Evolutionary conservation across 2,888 invertebrate species (phyloP), one percentile per base, ranked within the genome.

Genomic region (Amiota communis): DNA sequence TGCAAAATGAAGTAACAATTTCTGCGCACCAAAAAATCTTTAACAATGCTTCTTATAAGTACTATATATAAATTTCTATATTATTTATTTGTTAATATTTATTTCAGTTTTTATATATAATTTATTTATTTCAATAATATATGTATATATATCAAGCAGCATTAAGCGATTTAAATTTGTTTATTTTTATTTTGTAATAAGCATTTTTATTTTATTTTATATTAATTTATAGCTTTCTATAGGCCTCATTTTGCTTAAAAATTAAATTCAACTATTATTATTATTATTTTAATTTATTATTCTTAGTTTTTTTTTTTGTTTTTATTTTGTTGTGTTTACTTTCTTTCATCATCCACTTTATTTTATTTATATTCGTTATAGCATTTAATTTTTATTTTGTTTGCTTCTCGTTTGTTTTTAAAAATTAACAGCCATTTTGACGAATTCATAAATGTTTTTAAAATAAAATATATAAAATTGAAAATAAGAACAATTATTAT

Each of bases 331-430:
- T 23, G 23, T 23, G 23, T 47, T 61, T 71, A 49, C 61, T 23
- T 36, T 71, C 23, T 71, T 53, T 17, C 20, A 12, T 59, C 12
- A 6, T 6, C n/a, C n/a, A n/a, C n/a, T 47, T 64, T 59, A 11
- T 10, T 74, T 77, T 69, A 71, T 71, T 74, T 57, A 51, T 76
- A 74, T 78, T 77, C 73, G 76, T 74, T 70, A 78, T 75, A 76
- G 81, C 77, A 93, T 87, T 96, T 96, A 81, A 92, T 91, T 71
- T 94, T 93, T 94, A 97, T n/a, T 96, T 90, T 96, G 95, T 2
- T 95, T 94, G 68, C 88, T 47, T 89, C 82, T 79, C 88, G 36
- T 36, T 36, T 36, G 89, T 70, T 91, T 86, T 84, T 88, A 87
- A 87, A 87, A 85, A 88, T 88, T 88, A 88, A 88, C 88, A 88